A percentile compares a stretch with the other conserved stretches of the same genome.
Evolutionary conservation across 2,888 invertebrate species (phyloP).

Genomic region (Phania funesta): DNA sequence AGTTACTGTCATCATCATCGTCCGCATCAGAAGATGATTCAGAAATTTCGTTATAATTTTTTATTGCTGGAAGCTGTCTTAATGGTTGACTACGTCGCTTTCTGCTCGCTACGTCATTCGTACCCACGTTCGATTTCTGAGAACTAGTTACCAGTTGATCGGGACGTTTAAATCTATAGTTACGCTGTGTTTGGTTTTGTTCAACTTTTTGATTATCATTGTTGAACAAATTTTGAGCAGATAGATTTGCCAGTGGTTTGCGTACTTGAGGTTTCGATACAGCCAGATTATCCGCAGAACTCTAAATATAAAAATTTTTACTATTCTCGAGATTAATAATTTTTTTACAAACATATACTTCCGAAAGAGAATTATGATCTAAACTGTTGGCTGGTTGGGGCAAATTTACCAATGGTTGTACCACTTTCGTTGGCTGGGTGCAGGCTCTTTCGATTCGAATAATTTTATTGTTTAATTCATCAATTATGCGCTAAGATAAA

Average conservation of each 20-base stretch:
- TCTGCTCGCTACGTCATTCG: not conserved
- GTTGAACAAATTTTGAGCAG: not conserved
- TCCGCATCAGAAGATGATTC: conserved; percentile 31
- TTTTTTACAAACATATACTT: conserved; percentile 8
- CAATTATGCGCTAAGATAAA: conserved; percentile 58
- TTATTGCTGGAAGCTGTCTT: conserved; percentile 8
- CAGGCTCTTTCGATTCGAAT: conserved; percentile 64
- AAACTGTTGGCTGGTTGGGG: not conserved
- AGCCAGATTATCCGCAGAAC: conserved; percentile 11
- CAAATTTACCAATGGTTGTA: conserved; percentile 31
- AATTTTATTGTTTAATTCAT: conserved; percentile 67
- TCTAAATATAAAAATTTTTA: not conserved
- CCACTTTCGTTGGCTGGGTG: conserved; percentile 57
- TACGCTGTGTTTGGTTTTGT: not conserved
- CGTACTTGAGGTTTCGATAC: conserved; percentile 19
- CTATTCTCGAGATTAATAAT: not conserved
- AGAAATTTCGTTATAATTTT: conserved; percentile 26
- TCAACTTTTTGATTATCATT: conserved; percentile 34
- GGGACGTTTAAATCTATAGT: conserved; percentile 45
- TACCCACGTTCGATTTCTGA: not conserved
- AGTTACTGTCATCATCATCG: conserved; percentile 15
- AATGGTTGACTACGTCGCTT: conserved; percentile 35
- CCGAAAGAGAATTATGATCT: not conserved
- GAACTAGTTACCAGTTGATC: not conserved
- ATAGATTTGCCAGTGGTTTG: not conserved